Conservation (phyloP, 1,140 invertebrate genomes). For the Harpegnathos saltator region DNA sequence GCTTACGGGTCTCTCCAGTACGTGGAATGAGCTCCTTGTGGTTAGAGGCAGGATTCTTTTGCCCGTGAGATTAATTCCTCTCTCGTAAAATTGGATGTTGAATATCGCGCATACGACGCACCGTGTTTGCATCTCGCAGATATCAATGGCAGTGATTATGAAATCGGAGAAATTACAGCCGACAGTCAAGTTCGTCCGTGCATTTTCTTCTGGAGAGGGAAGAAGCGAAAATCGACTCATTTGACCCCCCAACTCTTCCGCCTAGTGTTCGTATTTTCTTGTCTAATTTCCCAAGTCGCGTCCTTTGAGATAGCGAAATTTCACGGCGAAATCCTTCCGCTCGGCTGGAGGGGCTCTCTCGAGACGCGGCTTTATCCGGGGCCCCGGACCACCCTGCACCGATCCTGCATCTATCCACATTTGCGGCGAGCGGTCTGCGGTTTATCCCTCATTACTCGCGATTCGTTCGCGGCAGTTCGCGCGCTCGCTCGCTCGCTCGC, state of each 20-base stretch:
- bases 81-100: neutral
- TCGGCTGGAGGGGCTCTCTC: constrained; percentile 8
- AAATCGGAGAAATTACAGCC: too few species aligned
- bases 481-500: constrained; percentile 47
- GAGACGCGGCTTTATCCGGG: constrained; percentile 3
- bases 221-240: too few species aligned
- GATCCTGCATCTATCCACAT: constrained; percentile 71
- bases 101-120: neutral
- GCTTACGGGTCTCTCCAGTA: neutral
- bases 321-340: constrained; percentile 36
- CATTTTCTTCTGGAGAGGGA: too few species aligned
- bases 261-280: too few species aligned
- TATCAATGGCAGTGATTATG: too few species aligned
- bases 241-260: too few species aligned
- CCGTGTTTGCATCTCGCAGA: neutral
- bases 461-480: constrained; percentile 73
- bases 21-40: neutral
- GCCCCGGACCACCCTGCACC: constrained; percentile 60
- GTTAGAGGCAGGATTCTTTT: neutral
- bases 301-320: too few species aligned
- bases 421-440: constrained; percentile 66
- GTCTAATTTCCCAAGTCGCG: too few species aligned
- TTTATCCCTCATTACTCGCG: constrained; percentile 76
- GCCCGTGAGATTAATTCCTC: too few species aligned
- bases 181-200: too few species aligned